phyloP scores from a whole-genome alignment of 1,140 invertebrate species.

The Aradophagus sp. region DNA sequence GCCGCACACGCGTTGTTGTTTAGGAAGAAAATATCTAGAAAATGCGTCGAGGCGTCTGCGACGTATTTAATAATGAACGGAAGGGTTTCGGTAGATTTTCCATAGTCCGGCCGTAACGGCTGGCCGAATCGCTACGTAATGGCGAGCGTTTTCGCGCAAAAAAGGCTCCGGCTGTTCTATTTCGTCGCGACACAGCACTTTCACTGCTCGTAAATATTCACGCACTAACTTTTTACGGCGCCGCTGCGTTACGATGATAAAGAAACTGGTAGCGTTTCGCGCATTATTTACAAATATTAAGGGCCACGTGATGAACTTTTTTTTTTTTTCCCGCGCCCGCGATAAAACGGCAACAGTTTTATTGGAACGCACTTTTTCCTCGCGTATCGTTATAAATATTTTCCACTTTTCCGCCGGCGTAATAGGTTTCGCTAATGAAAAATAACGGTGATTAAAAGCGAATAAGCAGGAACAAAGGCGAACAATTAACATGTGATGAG shows the following conservation, averaged over 20 bases:
- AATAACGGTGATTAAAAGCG: no score
- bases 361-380: no score
- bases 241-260: constrained; percentile 47
- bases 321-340: neutral
- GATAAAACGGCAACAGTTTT: no score
- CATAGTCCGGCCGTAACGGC: constrained; percentile 18
- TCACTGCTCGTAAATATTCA: constrained; percentile 60
- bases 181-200: constrained; percentile 54
- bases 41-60: constrained; percentile 41
- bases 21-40: constrained; percentile 50
- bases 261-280: constrained; percentile 3
- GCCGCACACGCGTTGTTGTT: constrained; percentile 47
- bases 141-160: constrained; percentile 33
- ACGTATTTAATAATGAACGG: constrained; percentile 50
- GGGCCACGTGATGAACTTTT: constrained; percentile 5
- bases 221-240: constrained; percentile 53
- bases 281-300: constrained; percentile 34
- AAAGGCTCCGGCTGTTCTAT: constrained; percentile 35
- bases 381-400: no score
- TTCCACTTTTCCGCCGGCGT: no score
- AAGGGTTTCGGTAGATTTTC: constrained; percentile 41
- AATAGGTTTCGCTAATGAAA: no score
- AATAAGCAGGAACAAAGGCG: no score
- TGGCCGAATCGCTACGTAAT: constrained; percentile 29
- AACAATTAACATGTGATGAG: no score